These are phyloP conservation scores for Dendrophyllia cribrosa DNA, from an alignment of 64 coral and sea anemone genomes.

Conservation along the genomic window DNA sequence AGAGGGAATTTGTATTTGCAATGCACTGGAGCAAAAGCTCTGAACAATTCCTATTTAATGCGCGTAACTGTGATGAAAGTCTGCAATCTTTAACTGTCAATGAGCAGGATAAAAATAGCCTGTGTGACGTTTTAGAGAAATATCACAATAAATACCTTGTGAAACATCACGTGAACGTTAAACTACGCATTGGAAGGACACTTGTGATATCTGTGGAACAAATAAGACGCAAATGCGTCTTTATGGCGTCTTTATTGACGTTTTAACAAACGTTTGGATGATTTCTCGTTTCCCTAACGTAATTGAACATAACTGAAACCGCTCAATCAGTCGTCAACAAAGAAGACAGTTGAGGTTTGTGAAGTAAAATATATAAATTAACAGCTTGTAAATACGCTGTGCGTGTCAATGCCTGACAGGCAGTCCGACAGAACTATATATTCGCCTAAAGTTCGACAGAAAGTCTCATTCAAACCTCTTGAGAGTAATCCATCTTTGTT, in stretches of 20 bases:
- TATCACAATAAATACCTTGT: conserved; percentile 20
- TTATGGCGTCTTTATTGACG: conserved; percentile 64
- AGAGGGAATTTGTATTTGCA: conserved; percentile 36
- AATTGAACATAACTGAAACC: conserved; percentile 49
- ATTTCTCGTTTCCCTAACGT: conserved; percentile 53
- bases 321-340: neutral
- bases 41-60: neutral
- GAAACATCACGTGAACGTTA: conserved; percentile 23
- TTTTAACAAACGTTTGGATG: conserved; percentile 48
- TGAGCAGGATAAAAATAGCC: neutral
- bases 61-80: conserved; percentile 17
- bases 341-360: neutral
- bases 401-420: no score
- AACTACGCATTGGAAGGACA: conserved; percentile 3
- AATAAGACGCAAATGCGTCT: conserved; percentile 63
- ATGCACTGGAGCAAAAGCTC: neutral
- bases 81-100: neutral
- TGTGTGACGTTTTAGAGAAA: conserved; percentile 13
- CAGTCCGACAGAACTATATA: no score
- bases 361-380: neutral
- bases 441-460: no score
- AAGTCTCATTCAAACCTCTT: no score
- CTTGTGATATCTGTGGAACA: conserved; percentile 36
- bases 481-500: no score
- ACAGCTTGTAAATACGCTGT: no score